These are phyloP conservation scores for Dexiosoma caninum DNA, from an alignment of 2,888 invertebrate genomes.

Conservation along the genomic window DNA sequence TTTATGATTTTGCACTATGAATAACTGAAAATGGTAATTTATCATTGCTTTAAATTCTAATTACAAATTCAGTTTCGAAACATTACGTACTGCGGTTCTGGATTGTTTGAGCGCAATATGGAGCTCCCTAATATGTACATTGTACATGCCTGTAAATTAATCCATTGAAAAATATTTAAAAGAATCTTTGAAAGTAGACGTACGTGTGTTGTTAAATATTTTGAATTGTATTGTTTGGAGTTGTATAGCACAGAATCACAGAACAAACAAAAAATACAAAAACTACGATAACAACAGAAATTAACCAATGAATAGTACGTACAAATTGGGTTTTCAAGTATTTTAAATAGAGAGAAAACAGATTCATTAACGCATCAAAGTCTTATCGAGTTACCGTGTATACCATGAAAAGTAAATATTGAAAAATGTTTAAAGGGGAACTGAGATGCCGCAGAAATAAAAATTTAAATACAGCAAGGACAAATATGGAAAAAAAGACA, in stretches of 20 bases:
- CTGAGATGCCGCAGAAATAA: too few relatives aligned
- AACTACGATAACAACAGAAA: background rate
- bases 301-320: slow-evolving; percentile 23
- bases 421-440: too few relatives aligned
- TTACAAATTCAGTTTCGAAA: too few relatives aligned
- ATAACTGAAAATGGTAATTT: too few relatives aligned
- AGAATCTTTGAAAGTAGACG: background rate
- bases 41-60: too few relatives aligned
- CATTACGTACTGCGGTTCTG: too few relatives aligned
- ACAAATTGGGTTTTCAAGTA: slow-evolving; percentile 4
- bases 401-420: slow-evolving; percentile 11
- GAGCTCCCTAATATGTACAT: too few relatives aligned
- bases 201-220: background rate
- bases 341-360: slow-evolving; percentile 32
- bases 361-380: slow-evolving; percentile 60
- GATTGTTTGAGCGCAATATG: too few relatives aligned
- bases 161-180: background rate
- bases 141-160: background rate
- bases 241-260: background rate
- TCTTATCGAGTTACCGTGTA: slow-evolving; percentile 53
- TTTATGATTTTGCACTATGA: too few relatives aligned
- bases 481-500: too few relatives aligned
- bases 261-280: background rate
- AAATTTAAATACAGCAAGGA: too few relatives aligned
- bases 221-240: slow-evolving; percentile 33